Conservation (phyloP, 2,888 invertebrate species). For the Lochmaea capreae region DNA sequence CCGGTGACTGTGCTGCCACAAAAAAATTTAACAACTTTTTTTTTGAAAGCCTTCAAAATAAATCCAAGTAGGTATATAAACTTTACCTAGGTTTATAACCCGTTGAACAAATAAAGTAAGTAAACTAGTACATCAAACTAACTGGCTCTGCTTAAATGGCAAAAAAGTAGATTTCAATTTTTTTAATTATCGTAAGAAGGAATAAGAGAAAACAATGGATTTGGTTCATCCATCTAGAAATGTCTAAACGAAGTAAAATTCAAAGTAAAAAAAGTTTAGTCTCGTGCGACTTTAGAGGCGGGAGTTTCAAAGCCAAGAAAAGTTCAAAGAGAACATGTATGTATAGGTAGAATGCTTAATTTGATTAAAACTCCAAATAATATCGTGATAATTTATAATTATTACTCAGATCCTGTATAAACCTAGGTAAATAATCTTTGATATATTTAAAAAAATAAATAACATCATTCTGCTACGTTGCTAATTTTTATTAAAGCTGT, state of each 20-base stretch:
- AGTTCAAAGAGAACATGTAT: no score
- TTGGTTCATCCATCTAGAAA: no score
- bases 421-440: background rate
- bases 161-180: no score
- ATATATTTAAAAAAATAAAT: background rate
- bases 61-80: slow-evolving; percentile 1
- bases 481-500: background rate
- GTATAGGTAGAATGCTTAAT: no score
- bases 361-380: no score
- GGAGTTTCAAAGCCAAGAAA: no score
- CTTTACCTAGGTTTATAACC: slow-evolving; percentile 15
- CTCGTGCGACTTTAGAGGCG: no score
- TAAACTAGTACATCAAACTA: background rate
- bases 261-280: no score
- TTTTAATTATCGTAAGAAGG: no score
- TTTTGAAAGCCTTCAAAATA: slow-evolving; percentile 16
- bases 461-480: background rate
- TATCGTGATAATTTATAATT: no score
- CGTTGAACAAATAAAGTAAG: background rate
- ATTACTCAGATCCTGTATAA: background rate
- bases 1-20: slow-evolving; percentile 60
- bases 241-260: no score
- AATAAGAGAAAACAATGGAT: no score
- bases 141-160: background rate
- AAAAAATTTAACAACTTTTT: slow-evolving; percentile 47